These are phyloP conservation scores for Pangasius djambal DNA, from an alignment of 2,797 vertebrate genomes.

Conservation along the genomic window DNA sequence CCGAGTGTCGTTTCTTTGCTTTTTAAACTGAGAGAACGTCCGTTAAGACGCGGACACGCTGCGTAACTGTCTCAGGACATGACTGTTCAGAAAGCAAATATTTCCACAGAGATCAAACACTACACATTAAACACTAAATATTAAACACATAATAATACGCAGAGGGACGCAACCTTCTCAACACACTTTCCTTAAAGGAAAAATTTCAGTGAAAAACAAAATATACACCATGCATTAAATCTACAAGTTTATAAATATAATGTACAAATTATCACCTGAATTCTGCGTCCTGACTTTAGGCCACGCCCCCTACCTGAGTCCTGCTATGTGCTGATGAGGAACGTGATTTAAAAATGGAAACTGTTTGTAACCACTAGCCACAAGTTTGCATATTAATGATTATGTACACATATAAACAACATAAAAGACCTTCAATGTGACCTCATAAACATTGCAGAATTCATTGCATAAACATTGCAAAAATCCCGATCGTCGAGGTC, in stretches of 20 bases:
- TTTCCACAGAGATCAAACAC: neutral
- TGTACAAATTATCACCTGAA: neutral
- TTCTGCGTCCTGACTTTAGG: neutral
- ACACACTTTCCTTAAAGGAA: neutral
- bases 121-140: neutral
- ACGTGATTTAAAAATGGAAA: neutral
- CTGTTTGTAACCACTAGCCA: neutral
- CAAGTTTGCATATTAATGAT: too few relatives aligned
- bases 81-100: neutral
- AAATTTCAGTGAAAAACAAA: neutral
- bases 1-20: constrained; percentile 64
- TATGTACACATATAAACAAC: too few relatives aligned
- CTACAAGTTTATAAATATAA: neutral
- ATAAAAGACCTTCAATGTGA: too few relatives aligned
- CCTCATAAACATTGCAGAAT: too few relatives aligned
- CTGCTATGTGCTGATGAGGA: neutral
- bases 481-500: too few relatives aligned
- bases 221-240: neutral
- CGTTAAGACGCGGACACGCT: neutral
- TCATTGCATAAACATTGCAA: too few relatives aligned
- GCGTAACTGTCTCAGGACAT: neutral
- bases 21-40: neutral
- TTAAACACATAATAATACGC: neutral
- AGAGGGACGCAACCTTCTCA: neutral
- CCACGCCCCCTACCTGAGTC: neutral